These are phyloP conservation scores for Corydoras maculifer DNA, from an alignment of 2,113 vertebrate genomes.

Conservation along the genomic window DNA sequence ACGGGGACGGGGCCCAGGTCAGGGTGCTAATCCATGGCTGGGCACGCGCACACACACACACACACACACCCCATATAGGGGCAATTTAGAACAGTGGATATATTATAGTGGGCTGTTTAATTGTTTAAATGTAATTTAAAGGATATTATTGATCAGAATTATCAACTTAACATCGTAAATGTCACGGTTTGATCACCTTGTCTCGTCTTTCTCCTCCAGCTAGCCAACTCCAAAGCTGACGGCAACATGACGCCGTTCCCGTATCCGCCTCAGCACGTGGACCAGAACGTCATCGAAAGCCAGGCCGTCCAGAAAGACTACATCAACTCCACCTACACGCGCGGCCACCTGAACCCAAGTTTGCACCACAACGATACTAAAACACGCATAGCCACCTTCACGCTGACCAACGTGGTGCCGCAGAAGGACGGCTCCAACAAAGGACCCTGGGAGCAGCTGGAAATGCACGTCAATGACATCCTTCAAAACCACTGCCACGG, in stretches of 20 bases:
- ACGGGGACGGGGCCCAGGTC: too few species aligned
- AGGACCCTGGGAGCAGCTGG: constrained; percentile 64
- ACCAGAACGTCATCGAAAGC: constrained; percentile 58
- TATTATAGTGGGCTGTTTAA: background rate
- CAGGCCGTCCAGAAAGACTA: constrained; percentile 60
- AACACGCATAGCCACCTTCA: constrained; percentile 64
- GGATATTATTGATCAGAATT: too few species aligned
- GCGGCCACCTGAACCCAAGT: constrained; percentile 70
- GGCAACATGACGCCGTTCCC: constrained; percentile 58
- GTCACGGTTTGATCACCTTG: background rate
- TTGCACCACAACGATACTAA: constrained; percentile 53
- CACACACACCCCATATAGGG: too few species aligned
- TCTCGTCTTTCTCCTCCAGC: constrained; percentile 31
- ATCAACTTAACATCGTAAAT: too few species aligned
- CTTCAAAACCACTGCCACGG: constrained; percentile 48
- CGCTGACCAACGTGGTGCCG: constrained; percentile 72
- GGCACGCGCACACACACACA: too few species aligned
- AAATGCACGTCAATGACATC: constrained; percentile 47
- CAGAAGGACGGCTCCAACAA: constrained; percentile 62
- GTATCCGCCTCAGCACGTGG: constrained; percentile 38
- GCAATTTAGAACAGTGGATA: too few species aligned
- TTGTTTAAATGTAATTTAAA: too few species aligned
- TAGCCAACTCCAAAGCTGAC: constrained; percentile 50
- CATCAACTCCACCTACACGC: constrained; percentile 56
- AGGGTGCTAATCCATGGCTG: too few species aligned